A percentile compares a stretch with the other conserved stretches of the same genome.
phyloP scores from a whole-genome alignment of 2,797 vertebrate genomes.

The Sebastes diploproa region DNA sequence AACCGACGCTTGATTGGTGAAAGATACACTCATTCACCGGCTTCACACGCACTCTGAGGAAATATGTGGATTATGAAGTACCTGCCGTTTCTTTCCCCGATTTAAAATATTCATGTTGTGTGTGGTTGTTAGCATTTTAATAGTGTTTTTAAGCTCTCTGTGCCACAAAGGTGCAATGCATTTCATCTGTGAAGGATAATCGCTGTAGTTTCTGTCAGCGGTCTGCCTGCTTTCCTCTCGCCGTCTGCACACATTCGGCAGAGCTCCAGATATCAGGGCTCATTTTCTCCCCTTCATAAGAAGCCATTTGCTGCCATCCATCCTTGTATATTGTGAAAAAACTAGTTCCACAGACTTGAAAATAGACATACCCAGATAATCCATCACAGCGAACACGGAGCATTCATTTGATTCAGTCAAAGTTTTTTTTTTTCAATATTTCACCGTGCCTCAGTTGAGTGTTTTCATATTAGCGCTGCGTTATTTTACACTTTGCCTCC shows the following conservation, averaged over 20 bases:
- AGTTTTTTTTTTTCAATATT: neutral
- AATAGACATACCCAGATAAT: neutral
- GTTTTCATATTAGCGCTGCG: neutral
- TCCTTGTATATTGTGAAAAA: constrained; percentile 1
- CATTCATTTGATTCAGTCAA: neutral
- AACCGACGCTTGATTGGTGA: constrained; percentile 14
- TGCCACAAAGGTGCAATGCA: neutral
- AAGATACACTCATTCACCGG: constrained; percentile 24
- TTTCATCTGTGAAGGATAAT: neutral
- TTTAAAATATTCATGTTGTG: neutral
- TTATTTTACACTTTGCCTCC: neutral
- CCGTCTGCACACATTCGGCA: neutral
- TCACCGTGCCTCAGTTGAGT: neutral
- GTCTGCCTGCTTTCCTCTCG: neutral
- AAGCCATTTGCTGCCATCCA: constrained; percentile 9
- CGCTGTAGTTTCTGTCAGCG: neutral
- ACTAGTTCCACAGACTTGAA: neutral
- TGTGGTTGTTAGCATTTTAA: neutral
- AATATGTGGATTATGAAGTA: neutral
- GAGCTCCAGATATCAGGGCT: neutral
- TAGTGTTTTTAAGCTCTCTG: neutral
- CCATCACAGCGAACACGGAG: neutral
- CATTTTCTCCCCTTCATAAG: constrained; percentile 1
- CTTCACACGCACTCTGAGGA: neutral
- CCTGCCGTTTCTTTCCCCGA: neutral